A percentile compares a stretch with the other conserved stretches of the same genome.
These are phyloP conservation scores for Ectobius pallidus DNA, from an alignment of 2,888 invertebrate species.

Conservation along the genomic window DNA sequence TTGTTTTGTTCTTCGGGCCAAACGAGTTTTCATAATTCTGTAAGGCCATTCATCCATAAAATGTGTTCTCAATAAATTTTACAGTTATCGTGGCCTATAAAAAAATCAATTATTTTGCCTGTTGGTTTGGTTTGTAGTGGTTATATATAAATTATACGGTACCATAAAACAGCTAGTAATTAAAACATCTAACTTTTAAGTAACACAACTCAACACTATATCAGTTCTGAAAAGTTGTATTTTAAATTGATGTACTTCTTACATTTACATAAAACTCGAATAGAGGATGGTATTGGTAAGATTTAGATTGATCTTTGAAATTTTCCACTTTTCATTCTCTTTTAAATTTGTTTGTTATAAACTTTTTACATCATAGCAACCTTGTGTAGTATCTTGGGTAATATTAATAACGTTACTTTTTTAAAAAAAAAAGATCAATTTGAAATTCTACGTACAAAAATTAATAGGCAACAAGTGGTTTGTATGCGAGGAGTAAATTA, in stretches of 20 bases:
- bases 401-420: no score
- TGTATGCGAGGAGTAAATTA: no score
- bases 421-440: no score
- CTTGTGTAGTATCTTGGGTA: no score
- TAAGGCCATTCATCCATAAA: not conserved
- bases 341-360: no score
- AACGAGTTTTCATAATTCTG: not conserved
- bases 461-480: no score
- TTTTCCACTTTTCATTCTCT: no score
- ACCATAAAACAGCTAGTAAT: not conserved
- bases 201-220: not conserved
- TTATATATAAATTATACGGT: not conserved
- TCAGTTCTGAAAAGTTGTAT: not conserved
- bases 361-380: no score
- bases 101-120: not conserved
- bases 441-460: no score
- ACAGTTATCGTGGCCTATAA: not conserved
- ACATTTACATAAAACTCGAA: not conserved
- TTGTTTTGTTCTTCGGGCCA: not conserved
- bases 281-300: no score
- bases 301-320: no score
- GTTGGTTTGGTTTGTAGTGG: not conserved
- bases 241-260: not conserved
- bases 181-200: not conserved
- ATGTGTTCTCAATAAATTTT: not conserved